These are phyloP conservation scores for Thunnus maccoyii DNA, from an alignment of 2,113 vertebrate genomes.

Conservation along the genomic window DNA sequence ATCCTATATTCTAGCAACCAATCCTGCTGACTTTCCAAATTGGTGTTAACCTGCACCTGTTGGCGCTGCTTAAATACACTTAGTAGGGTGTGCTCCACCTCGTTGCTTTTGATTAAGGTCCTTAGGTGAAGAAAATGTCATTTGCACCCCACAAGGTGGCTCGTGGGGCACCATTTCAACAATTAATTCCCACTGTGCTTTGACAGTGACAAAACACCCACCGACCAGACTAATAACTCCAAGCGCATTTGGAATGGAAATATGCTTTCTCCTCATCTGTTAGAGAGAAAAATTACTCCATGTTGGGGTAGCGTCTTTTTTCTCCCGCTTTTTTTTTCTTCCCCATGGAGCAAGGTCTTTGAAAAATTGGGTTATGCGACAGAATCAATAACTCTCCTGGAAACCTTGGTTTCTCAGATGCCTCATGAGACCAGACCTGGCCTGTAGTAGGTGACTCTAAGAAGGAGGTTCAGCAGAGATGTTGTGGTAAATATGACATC, in stretches of 20 bases:
- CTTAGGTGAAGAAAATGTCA: constrained; percentile 90
- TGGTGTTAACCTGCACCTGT: constrained; percentile 68
- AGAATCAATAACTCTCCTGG: constrained; percentile 73
- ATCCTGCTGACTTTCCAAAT: constrained; percentile 79
- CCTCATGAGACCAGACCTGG: constrained; percentile 20
- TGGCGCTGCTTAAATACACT: constrained; percentile 59
- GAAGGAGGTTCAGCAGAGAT: constrained; percentile 43
- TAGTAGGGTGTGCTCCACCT: constrained; percentile 77
- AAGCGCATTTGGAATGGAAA: constrained; percentile 86
- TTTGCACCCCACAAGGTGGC: constrained; percentile 86
- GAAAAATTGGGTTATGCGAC: constrained; percentile 78
- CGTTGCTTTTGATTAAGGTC: constrained; percentile 90
- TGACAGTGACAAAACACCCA: constrained; percentile 88
- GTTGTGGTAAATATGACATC: constrained; percentile 57
- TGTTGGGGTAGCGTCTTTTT: constrained; percentile 51
- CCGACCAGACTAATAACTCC: constrained; percentile 83
- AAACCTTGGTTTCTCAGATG: constrained; percentile 66
- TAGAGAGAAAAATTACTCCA: constrained; percentile 75
- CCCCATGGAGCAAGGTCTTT: constrained; percentile 64
- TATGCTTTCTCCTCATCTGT: constrained; percentile 74
- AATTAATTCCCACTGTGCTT: constrained; percentile 88
- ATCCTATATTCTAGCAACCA: constrained; percentile 39
- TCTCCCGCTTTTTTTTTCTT: constrained; percentile 32
- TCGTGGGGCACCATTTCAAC: constrained; percentile 79
- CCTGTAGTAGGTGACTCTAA: constrained; percentile 30